Conservation (phyloP, 2,888 invertebrate genomes). For the Julus scandinavius region DNA sequence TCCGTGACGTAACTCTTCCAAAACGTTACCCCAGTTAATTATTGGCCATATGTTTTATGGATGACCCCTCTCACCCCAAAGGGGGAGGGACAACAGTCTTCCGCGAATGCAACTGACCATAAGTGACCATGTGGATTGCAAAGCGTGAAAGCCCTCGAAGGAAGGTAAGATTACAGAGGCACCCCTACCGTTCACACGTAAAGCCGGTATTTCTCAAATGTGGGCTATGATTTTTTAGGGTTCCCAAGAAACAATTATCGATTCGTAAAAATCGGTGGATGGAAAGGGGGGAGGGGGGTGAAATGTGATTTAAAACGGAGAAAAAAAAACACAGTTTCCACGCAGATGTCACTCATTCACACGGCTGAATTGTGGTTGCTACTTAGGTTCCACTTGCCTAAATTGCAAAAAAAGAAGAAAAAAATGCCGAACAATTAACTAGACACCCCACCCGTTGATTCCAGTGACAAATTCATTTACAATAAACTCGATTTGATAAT, state of each 20-base stretch:
- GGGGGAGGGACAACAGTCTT: background rate
- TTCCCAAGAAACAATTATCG: conserved; percentile 15
- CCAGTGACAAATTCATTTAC: background rate
- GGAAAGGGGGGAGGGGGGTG: no score
- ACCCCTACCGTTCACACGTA: conserved; percentile 17
- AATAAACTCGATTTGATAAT: background rate
- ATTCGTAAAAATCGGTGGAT: background rate
- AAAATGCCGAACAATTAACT: background rate
- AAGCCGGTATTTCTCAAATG: background rate
- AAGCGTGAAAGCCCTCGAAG: background rate
- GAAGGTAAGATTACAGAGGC: background rate
- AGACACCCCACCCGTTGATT: background rate
- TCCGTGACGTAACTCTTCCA: no score
- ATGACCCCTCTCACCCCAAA: background rate
- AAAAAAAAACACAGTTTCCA: background rate
- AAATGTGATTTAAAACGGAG: background rate
- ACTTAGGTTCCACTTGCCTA: background rate
- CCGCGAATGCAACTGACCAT: background rate
- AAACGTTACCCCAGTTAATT: background rate
- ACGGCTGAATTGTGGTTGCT: background rate
- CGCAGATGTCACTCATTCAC: conserved; percentile 31
- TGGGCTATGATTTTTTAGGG: background rate
- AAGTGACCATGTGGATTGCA: background rate
- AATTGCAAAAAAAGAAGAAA: conserved; percentile 25
- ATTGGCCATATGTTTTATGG: background rate